phyloP scores from a whole-genome alignment of 2,888 invertebrate species.

The Dynastes hyllus region DNA sequence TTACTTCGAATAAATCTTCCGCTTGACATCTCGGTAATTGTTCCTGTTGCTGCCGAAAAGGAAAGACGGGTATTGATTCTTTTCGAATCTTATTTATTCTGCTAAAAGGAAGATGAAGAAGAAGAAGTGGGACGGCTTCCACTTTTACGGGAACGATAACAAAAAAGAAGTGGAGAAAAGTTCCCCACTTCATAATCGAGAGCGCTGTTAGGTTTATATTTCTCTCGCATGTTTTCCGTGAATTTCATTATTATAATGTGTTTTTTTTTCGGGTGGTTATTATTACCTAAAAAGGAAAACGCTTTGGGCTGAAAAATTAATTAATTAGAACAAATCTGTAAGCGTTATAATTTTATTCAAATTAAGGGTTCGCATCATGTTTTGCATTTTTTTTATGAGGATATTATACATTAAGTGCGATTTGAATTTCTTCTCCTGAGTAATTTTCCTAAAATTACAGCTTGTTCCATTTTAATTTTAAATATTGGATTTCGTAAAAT shows the following conservation, averaged over 20 bases:
- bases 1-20: conserved; percentile 36
- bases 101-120: background rate
- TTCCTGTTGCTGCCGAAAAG: conserved; percentile 38
- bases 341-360: conserved; percentile 17
- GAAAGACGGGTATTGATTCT: conserved; percentile 1
- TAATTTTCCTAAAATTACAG: background rate
- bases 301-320: conserved; percentile 13
- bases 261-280: conserved; percentile 12
- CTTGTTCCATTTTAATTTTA: background rate
- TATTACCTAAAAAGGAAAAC: background rate
- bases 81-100: conserved; percentile 19
- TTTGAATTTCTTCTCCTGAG: background rate
- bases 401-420: background rate
- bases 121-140: background rate
- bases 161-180: conserved; percentile 8
- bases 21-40: conserved; percentile 31
- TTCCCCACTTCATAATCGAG: conserved; percentile 6
- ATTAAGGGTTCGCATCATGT: background rate
- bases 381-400: background rate
- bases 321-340: conserved; percentile 20
- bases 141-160: conserved; percentile 3
- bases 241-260: conserved; percentile 45
- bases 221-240: conserved; percentile 22
- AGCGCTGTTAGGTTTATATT: conserved; percentile 18
- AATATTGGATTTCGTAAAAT: background rate